These are phyloP conservation scores for Cichlasoma orientale DNA, from an alignment of 2,797 vertebrate species.

Conservation along the genomic window DNA sequence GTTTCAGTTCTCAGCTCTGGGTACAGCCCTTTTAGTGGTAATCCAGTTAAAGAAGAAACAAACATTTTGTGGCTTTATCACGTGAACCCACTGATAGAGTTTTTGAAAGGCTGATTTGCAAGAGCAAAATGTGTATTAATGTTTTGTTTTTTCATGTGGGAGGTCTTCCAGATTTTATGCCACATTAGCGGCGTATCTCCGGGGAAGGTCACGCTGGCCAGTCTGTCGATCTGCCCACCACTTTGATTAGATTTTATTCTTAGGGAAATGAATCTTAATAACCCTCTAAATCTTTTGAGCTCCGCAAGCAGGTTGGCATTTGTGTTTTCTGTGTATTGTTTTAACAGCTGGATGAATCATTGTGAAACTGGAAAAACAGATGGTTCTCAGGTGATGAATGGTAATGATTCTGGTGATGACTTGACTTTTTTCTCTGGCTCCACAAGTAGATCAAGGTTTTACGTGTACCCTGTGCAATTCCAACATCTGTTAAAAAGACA, in stretches of 20 bases:
- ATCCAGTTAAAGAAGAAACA: background rate
- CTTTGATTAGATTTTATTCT: background rate
- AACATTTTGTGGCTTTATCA: background rate
- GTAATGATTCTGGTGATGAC: background rate
- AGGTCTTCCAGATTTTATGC: background rate
- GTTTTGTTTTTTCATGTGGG: background rate
- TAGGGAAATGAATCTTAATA: background rate
- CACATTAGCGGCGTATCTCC: background rate
- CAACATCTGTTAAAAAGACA: background rate
- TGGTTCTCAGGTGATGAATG: background rate
- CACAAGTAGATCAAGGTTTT: background rate
- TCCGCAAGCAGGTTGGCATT: background rate
- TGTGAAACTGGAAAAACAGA: background rate
- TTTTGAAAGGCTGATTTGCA: background rate
- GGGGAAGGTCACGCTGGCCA: background rate
- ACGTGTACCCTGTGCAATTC: background rate
- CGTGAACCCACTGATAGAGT: background rate
- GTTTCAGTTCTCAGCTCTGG: background rate
- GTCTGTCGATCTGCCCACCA: background rate
- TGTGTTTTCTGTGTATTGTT: background rate
- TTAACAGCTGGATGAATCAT: background rate
- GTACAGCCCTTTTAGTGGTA: background rate
- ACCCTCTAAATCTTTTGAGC: background rate
- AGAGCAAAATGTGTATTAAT: background rate
- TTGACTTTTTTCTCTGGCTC: slow-evolving; percentile 2